Base-by-base conservation (phyloP, 2,888 invertebrate species). In the Caenorhabditis zanzibari region DNA sequence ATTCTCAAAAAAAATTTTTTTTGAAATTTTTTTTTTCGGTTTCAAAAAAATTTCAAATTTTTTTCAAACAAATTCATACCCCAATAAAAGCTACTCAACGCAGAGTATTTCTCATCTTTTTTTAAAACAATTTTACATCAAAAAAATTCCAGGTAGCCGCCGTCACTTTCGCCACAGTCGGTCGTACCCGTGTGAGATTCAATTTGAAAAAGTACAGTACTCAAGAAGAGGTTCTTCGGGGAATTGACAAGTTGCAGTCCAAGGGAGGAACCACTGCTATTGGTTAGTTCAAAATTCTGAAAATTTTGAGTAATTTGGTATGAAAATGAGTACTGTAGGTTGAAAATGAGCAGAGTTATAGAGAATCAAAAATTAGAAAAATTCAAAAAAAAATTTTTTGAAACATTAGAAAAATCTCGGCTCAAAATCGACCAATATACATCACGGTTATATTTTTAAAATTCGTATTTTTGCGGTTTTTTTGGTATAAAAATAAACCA, bases 181-280 rank as follows among this genome's bases (percentile, higher is more conserved):
- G 91, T 19, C 82, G 89, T 59, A 92, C 91, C 0, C 83, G 90
- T 49, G 89, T 90, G 0, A 64, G 86, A 49, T 92, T 92, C 85
- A 89, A 91, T 56, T 79, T 91, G 82, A 89, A 89, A 54, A 82
- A 84, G 58, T 90, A 85, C 82, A 73, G 86, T 14, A 89, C 86
- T 12, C 85, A 88, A 19, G 89, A 85, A 10, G 86, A 90, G n/a
- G 89, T 91, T 12, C 63, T 91, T 10, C 73, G 80, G 10, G 90
- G 82, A 19, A 89, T 91, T 28, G 79, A 86, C 38, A 80, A 85
- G 7, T 49, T 89, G 66, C 84, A 89, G 64, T 89, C 88, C 54
- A 85, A 73, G 10, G 91, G 91, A 22, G 91, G 91, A 69, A 88
- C 90, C 22, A 91, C 91, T n/a, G 90, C 91, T 14, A 84, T 92